A percentile compares a stretch with the other conserved stretches of the same genome.
phyloP scores from a whole-genome alignment of 2,888 invertebrate species.

The Harpalus rufipes region DNA sequence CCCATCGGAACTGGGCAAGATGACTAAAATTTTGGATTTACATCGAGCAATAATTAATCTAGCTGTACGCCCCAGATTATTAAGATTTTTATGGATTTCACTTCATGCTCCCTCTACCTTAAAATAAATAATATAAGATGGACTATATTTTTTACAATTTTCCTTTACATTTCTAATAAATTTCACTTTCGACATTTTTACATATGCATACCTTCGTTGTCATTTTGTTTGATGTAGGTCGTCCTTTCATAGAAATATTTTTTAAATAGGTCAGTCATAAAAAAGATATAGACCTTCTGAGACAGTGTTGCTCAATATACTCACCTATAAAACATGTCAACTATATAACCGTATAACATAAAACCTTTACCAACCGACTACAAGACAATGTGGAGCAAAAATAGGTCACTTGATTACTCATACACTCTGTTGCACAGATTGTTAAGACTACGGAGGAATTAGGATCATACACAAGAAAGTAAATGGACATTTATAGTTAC shows the following conservation, averaged over 20 bases:
- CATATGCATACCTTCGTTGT: not conserved
- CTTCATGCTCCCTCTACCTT: no score
- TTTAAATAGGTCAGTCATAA: constrained; percentile 52
- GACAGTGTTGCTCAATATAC: constrained; percentile 46
- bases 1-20: no score
- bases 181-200: not conserved
- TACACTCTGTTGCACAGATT: constrained; percentile 21
- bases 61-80: no score
- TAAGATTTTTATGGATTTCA: no score
- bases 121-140: no score
- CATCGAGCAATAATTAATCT: no score
- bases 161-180: no score
- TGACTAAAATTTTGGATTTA: no score
- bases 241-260: constrained; percentile 45
- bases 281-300: constrained; percentile 37
- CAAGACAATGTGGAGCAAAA: constrained; percentile 14
- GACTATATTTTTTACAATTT: no score
- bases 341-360: constrained; percentile 45
- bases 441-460: not conserved
- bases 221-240: not conserved
- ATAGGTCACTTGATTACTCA: constrained; percentile 52
- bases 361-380: constrained; percentile 22
- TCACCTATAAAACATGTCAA: constrained; percentile 51
- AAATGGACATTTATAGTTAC: not conserved
- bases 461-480: constrained; percentile 1